Base-by-base conservation (phyloP, 1,140 invertebrate genomes). In the Zaprionus tsacasi region DNA sequence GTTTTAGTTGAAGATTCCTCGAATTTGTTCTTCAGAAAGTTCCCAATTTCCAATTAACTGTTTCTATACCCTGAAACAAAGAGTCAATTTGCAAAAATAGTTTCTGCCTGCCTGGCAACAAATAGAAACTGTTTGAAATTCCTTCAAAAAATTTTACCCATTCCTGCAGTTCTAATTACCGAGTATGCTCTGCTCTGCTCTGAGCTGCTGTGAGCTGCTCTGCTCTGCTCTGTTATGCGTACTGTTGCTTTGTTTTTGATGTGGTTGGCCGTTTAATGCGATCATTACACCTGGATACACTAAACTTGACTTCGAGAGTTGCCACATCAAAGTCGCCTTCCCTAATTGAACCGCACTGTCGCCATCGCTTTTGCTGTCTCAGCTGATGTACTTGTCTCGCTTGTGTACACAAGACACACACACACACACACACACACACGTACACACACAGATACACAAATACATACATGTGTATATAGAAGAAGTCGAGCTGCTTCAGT, bases 241-340 rank as follows among this genome's bases (percentile, higher is more conserved):
- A 50, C 36, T 33, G 55, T 57, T 57, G 13, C 17, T 57, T 27
- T 56, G 27, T 27, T 45, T 50, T 15, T 56, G n/a, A 50, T 40
- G 66, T 43, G 21, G 33, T 36, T 48, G 55, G 54, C 52, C 69
- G 60, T 56, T 64, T 64, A 56, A 60, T 66, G 59, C 70, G 76
- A 79, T 79, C 76, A 79, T 79, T 79, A 79, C 77, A 79, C 77
- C 76, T 74, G 72, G 58, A 48, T 54, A 30, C 35, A 69, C 73
- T 79, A 38, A 69, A 79, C 61, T 77, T 70, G 75, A 58, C 45
- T 71, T 27, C 50, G 33, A 56, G 48, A 50, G 45, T 48, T 50
- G 27, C 43, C 25, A 79, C 77, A 79, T 79, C 77, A 79, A 79
- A 79, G 77, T 79, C 70, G 38, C 48, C 74, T 79, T 69, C 70